phyloP scores from a whole-genome alignment of 2,888 invertebrate species.

The Phaedon cochleariae region DNA sequence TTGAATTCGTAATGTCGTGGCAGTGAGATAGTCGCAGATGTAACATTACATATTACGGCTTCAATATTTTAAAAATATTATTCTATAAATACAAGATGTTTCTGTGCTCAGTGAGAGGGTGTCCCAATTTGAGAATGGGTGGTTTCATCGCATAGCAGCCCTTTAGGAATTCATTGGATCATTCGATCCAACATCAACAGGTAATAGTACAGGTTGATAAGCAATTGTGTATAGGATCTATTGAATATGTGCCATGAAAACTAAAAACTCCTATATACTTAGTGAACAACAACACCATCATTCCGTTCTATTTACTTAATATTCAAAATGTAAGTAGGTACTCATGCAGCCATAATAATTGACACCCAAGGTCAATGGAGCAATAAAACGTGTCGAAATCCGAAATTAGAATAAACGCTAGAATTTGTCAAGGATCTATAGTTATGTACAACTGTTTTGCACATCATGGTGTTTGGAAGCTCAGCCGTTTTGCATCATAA shows the following conservation, averaged over 20 bases:
- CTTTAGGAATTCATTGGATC: no score
- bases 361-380: conserved; percentile 29
- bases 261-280: not conserved
- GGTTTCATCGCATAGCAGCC: no score
- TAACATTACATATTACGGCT: no score
- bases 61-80: no score
- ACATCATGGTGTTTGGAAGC: not conserved
- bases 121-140: no score
- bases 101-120: no score
- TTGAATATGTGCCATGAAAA: not conserved
- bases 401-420: conserved; percentile 36
- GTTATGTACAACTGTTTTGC: not conserved
- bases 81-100: no score
- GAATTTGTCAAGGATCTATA: conserved; percentile 20
- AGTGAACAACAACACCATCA: not conserved
- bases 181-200: no score
- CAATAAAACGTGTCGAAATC: conserved; percentile 39
- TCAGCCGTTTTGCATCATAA: no score
- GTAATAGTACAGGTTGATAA: no score
- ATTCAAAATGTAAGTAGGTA: not conserved
- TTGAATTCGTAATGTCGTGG: no score
- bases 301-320: not conserved
- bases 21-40: no score
- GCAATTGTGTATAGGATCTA: not conserved
- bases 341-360: not conserved